Evolutionary conservation across 1,140 invertebrate species (phyloP).

Genomic region (Caenorhabditis inopinata): DNA sequence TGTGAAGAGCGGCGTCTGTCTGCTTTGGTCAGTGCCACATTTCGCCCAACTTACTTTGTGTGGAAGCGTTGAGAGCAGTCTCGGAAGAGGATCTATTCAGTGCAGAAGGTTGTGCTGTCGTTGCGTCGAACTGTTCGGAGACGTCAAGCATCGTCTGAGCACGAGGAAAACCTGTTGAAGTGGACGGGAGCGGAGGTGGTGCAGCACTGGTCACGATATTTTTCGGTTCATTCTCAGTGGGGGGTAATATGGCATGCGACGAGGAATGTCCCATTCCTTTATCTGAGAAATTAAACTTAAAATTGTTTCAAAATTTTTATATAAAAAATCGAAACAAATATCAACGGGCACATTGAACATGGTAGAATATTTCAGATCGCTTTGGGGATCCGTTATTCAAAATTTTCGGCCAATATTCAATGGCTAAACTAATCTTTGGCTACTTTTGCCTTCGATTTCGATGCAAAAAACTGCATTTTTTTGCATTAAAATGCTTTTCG

Average conservation of each 20-base stretch:
- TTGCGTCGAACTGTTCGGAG: neutral
- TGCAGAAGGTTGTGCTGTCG: neutral
- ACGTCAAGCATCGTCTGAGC: slow-evolving; percentile 14
- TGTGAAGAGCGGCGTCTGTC: too few relatives aligned
- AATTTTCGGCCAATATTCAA: too few relatives aligned
- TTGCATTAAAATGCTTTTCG: too few relatives aligned
- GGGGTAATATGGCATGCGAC: neutral
- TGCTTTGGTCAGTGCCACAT: too few relatives aligned
- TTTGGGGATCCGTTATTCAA: too few relatives aligned
- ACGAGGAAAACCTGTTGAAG: neutral
- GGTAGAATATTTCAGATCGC: neutral
- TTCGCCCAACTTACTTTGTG: neutral
- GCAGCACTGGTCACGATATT: neutral
- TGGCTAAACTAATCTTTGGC: too few relatives aligned
- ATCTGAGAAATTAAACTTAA: neutral
- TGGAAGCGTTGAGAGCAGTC: neutral
- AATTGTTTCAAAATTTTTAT: neutral
- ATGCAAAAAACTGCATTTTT: too few relatives aligned
- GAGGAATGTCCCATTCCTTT: neutral
- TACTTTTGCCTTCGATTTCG: too few relatives aligned
- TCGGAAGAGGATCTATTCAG: neutral
- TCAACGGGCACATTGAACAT: too few relatives aligned
- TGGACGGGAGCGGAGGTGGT: neutral
- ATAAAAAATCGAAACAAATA: too few relatives aligned
- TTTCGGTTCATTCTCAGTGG: neutral